Base-by-base conservation (phyloP, 1,140 invertebrate genomes). In the Drosophila mojavensis region DNA sequence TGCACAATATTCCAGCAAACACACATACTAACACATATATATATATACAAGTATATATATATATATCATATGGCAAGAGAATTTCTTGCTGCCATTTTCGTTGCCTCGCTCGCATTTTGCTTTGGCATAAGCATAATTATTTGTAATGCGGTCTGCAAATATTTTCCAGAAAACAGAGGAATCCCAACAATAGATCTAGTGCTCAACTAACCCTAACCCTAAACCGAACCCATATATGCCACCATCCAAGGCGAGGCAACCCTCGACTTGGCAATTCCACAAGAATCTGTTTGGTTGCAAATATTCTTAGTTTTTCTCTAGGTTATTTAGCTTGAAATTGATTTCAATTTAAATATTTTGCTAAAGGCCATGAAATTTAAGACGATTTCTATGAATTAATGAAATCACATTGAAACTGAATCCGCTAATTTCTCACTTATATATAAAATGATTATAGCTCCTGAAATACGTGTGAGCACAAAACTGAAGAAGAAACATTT, bases 101-200 rank as follows among this genome's bases (percentile, higher is more conserved):
- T 75, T 48, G 63, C 7, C 33, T 36, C 64, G 20, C 59, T 81
- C 69, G 81, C 58, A 84, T 86, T 85, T 85, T 85, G 75, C 75
- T 71, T 65, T 74, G 81, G 70, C 79, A 75, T 75, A 78, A 85
- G 66, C 83, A 86, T 81, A 85, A 85, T 85, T 86, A 85, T 85
- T 85, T 86, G 86, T 78, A 86, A 85, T 86, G 79, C 75, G 75
- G 70, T 79, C 51, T 78, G 54, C 66, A 75, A 66, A 62, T 78
- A 81, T 55, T 81, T 60, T 75, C 78, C 43, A 4, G 1, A 13
- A 33, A 39, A 39, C 10, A 39, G 36, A 39, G 36, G 36, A 39
- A 48, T 33, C 11, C 26, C 56, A 45, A 9, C 5, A 30, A 56
- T 41, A 48, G 54, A 50, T 26, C 48, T 50, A 3, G 11, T 1